These are phyloP conservation scores for Cantharis rustica DNA, from an alignment of 2,888 invertebrate species.

Conservation along the genomic window DNA sequence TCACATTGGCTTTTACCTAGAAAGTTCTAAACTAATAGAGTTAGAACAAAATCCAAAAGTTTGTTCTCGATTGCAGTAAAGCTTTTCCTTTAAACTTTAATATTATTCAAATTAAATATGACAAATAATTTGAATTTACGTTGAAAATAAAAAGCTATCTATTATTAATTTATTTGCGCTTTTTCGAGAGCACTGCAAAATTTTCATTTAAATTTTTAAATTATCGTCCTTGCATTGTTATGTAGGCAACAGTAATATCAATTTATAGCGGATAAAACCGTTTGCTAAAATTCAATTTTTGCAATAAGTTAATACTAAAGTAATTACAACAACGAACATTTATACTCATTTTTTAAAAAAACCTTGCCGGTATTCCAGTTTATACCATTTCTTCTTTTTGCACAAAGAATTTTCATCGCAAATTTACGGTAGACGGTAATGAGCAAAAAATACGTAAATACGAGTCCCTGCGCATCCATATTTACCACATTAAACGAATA, in stretches of 20 bases:
- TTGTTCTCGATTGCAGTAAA: not conserved
- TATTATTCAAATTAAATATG: not conserved
- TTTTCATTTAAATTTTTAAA: not conserved
- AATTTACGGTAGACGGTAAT: slow-evolving; percentile 18
- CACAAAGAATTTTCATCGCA: slow-evolving; percentile 10
- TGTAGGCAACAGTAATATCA: not conserved
- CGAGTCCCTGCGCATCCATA: slow-evolving; percentile 20
- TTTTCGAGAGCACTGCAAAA: not conserved
- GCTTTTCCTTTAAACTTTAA: not conserved
- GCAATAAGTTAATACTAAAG: not conserved
- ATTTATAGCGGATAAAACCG: not conserved
- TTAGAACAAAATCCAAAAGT: not conserved
- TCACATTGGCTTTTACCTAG: not conserved
- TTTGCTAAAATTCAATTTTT: not conserved
- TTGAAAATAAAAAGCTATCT: not conserved
- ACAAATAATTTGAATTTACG: not conserved
- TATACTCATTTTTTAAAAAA: not conserved
- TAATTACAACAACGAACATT: not conserved
- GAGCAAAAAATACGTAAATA: slow-evolving; percentile 22
- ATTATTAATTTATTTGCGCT: not conserved
- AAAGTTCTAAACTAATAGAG: not conserved
- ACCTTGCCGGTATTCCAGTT: not conserved
- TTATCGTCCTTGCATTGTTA: not conserved
- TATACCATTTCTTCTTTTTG: slow-evolving; percentile 3
- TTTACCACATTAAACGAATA: slow-evolving; percentile 24